Evolutionary conservation across 2,113 vertebrate species (phyloP).

Genomic region (Glaucidium brasilianum): DNA sequence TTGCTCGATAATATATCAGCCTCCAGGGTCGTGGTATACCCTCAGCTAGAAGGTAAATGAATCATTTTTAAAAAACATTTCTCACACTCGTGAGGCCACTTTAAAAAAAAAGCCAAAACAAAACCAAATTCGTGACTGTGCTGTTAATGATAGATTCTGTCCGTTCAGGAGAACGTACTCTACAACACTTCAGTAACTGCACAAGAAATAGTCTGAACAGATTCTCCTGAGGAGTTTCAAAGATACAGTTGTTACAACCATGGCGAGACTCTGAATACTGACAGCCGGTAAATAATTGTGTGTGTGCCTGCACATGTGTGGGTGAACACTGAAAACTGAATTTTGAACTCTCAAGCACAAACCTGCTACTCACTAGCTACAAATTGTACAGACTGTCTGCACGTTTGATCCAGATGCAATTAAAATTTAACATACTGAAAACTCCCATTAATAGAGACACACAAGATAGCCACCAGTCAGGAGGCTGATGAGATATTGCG

Average conservation of each 20-base stretch:
- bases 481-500: not conserved
- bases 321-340: not conserved
- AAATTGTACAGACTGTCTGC: not conserved
- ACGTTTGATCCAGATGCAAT: not conserved
- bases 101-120: not conserved
- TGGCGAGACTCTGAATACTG: not conserved
- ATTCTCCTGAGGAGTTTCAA: not conserved
- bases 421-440: not conserved
- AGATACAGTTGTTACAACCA: not conserved
- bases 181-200: not conserved
- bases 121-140: not conserved
- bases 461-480: not conserved
- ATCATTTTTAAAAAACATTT: not conserved
- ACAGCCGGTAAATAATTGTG: not conserved
- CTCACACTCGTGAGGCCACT: not conserved
- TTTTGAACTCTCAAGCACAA: not conserved
- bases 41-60: slow-evolving; percentile 50
- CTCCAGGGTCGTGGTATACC: slow-evolving; percentile 73
- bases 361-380: not conserved
- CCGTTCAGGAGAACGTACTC: not conserved
- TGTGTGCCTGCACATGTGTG: fast-evolving
- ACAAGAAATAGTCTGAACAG: not conserved
- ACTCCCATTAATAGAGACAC: not conserved
- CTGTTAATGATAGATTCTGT: not conserved
- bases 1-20: slow-evolving; percentile 70